Evolutionary conservation across 1,140 invertebrate genomes (phyloP).

Genomic region (Triops cancriformis): DNA sequence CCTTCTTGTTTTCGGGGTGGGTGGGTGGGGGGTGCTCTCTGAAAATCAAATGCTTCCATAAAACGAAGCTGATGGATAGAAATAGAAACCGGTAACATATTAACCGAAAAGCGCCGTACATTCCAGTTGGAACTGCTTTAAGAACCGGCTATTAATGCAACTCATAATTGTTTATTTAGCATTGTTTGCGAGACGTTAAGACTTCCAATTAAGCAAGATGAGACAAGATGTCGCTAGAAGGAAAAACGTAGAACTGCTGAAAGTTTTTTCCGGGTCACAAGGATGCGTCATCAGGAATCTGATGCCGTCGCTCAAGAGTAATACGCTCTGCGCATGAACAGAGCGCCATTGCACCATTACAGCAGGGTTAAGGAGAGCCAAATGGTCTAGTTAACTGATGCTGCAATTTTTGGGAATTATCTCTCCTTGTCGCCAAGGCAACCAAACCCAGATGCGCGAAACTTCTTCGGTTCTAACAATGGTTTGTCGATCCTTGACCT

Average conservation of each 20-base stretch:
- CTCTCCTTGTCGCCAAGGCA: background rate
- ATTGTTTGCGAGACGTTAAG: background rate
- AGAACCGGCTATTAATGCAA: background rate
- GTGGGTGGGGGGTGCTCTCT: background rate
- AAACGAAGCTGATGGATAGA: background rate
- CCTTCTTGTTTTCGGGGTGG: background rate
- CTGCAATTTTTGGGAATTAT: background rate
- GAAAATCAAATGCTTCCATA: background rate
- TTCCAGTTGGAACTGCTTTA: background rate
- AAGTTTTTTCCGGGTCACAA: background rate
- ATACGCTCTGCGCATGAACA: background rate
- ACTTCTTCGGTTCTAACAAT: background rate
- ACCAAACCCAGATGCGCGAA: background rate
- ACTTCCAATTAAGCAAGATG: background rate
- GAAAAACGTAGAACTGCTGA: background rate
- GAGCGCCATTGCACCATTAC: background rate
- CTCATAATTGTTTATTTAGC: background rate
- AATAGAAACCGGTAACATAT: background rate
- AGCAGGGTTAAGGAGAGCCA: background rate
- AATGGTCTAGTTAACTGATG: background rate
- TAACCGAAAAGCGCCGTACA: background rate
- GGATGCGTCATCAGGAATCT: background rate
- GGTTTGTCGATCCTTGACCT: background rate
- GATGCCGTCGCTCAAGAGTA: background rate
- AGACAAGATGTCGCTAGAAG: background rate